These are phyloP conservation scores for Apostichopus leukothele DNA, from an alignment of 53 echinoderm and acorn worm species.

Conservation along the genomic window DNA sequence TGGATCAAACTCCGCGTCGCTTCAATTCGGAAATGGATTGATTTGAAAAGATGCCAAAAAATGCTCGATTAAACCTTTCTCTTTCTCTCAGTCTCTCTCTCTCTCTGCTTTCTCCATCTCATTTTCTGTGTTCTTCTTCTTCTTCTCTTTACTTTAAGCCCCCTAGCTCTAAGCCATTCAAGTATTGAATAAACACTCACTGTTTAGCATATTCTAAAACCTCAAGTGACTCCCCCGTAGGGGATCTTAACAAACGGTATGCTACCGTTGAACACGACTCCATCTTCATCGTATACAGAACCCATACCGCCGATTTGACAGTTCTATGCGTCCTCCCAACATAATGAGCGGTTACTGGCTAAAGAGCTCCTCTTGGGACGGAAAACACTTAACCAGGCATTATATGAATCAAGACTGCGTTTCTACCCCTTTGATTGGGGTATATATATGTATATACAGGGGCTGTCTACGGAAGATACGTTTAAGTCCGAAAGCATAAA, in stretches of 20 bases:
- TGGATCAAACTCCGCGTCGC: no score
- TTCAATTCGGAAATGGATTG: no score
- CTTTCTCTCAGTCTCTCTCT: no score
- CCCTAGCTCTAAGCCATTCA: not conserved
- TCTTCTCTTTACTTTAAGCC: not conserved
- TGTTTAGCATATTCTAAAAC: conserved; percentile 35
- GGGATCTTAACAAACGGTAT: conserved; percentile 9
- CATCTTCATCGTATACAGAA: conserved; percentile 8
- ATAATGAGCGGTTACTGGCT: not conserved
- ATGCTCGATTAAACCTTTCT: no score
- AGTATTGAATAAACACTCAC: conserved; percentile 14
- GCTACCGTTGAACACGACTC: not conserved
- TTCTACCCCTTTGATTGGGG: not conserved
- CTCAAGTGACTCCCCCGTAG: conserved; percentile 23
- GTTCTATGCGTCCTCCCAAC: conserved; percentile 11
- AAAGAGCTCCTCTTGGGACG: conserved; percentile 30
- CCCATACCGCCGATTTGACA: conserved; percentile 12
- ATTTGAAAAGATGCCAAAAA: no score
- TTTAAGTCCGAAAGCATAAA: not conserved
- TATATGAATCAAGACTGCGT: not conserved
- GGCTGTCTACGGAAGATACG: not conserved
- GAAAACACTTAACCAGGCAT: conserved; percentile 6
- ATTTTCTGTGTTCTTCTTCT: no score
- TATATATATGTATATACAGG: not conserved
- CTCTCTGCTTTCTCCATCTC: no score